Conservation (phyloP, 2,888 invertebrate genomes). For the Cerastoderma edule region DNA sequence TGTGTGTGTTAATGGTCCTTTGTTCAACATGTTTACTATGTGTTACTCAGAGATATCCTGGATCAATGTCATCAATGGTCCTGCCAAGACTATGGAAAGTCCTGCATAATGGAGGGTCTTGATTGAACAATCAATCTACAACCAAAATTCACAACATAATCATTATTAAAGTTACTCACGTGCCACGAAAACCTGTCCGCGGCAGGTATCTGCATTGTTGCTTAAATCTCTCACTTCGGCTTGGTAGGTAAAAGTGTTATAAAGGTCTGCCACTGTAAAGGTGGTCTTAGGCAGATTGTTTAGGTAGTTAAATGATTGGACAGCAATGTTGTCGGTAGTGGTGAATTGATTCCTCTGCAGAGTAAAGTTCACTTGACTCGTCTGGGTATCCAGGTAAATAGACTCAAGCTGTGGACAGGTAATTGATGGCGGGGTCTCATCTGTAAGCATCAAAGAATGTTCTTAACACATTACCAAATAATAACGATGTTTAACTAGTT, state of each 20-base stretch:
- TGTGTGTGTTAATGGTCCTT: too few relatives aligned
- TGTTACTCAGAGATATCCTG: too few relatives aligned
- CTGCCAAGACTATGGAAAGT: too few relatives aligned
- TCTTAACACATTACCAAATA: too few relatives aligned
- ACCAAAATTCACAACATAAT: too few relatives aligned
- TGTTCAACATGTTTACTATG: too few relatives aligned
- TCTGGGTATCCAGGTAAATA: not conserved
- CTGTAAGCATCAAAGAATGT: too few relatives aligned
- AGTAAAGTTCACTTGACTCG: not conserved
- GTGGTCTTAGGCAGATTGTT: not conserved
- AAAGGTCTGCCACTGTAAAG: constrained; percentile 31
- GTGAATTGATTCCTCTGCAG: too few relatives aligned
- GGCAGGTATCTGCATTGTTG: constrained; percentile 35
- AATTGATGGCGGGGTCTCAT: constrained; percentile 68
- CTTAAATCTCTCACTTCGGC: constrained; percentile 24
- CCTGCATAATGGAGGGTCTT: too few relatives aligned
- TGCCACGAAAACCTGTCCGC: constrained; percentile 46
- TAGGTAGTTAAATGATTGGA: constrained; percentile 12
- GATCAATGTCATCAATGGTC: too few relatives aligned
- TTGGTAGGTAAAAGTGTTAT: constrained; percentile 42
- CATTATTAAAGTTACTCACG: constrained; percentile 53
- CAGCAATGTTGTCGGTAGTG: constrained; percentile 41
- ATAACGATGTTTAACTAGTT: too few relatives aligned
- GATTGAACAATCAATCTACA: too few relatives aligned
- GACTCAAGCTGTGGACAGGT: constrained; percentile 39